Percentiles rank a stretch among this genome's conserved stretches.
Conservation (phyloP, 2,113 vertebrate species). For the Sardina pilchardus region DNA sequence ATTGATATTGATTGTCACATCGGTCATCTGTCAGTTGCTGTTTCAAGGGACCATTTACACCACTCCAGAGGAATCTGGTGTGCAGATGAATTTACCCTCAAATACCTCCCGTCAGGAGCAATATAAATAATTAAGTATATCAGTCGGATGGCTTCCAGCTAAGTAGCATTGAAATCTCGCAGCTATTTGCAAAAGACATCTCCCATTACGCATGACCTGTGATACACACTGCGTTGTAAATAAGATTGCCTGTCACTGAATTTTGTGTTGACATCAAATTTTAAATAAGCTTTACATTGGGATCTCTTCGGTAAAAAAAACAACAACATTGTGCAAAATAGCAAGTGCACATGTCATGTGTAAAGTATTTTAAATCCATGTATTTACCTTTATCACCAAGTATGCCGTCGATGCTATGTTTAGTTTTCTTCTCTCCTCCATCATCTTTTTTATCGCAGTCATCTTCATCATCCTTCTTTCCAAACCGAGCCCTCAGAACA, state of each 20-base stretch:
- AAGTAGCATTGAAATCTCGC: background rate
- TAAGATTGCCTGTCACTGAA: background rate
- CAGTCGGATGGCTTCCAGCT: background rate
- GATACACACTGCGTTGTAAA: background rate
- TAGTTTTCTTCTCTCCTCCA: conserved; percentile 89
- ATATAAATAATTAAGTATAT: conserved; percentile 82
- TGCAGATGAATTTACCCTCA: conserved; percentile 90
- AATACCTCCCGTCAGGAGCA: conserved; percentile 70
- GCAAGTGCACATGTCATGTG: background rate
- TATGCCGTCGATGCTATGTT: conserved; percentile 97
- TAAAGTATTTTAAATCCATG: conserved; percentile 1
- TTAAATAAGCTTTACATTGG: background rate
- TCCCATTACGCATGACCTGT: background rate
- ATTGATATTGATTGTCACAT: conserved; percentile 86
- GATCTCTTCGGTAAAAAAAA: background rate
- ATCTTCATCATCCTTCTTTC: conserved; percentile 91
- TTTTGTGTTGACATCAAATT: background rate
- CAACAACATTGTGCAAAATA: background rate
- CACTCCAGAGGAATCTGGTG: conserved; percentile 75
- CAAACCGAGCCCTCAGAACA: conserved; percentile 93
- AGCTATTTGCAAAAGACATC: conserved; percentile 1
- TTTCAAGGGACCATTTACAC: conserved; percentile 84
- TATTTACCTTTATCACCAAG: conserved; percentile 92
- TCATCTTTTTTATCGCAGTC: conserved; percentile 94
- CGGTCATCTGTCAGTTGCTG: conserved; percentile 88